Base-by-base conservation (phyloP, 1,140 invertebrate species). In the Goniozus legneri region DNA sequence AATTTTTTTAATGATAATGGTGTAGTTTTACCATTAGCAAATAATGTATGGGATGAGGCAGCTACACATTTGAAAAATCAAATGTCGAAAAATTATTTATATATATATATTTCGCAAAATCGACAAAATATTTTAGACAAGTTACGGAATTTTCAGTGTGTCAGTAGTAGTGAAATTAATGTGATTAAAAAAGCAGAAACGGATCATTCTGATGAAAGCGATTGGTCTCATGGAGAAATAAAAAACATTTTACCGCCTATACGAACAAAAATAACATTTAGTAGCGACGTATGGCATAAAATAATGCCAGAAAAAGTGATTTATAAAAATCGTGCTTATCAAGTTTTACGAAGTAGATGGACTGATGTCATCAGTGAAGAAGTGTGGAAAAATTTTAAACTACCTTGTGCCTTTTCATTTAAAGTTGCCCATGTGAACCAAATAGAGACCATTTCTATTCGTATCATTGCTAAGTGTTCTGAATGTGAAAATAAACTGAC, bases 321-420 rank as follows among this genome's bases (percentile, higher is more conserved):
- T 30, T 42, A 52, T 32, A 31, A 43, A 6, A 32, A 46, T 8
- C 37, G 44, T 7, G 19, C 42, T 15, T 46, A 52, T 19, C 19
- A 40, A 12, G 19, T 38, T 8, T 42, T 47, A 12, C 32, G 33
- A 15, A n/a, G 15, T 14, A 44, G 50, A 14, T 52, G 44, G 50
- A 47, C 22, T 2, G 34, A 47, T 27, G 27, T 18, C 10, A 3
- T 52, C 19, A 43, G 47, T 13, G 20, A 37, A 13, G 8, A 24
- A 8, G 21, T 47, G 15, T 52, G 44, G 50, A 14, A 33, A n/a
- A 3, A 46, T 8, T 27, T 47, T 15, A 42, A 31, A 43, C 14
- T 43, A 20, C 50, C 44, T 12, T 47, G 50, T 24, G 27, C 44
- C 3, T 52, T 37, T 18, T 24, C 22, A 7, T 52, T 52, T 22